Base-by-base conservation (phyloP, 2,888 invertebrate species). In the Linnaemya vulpina region DNA sequence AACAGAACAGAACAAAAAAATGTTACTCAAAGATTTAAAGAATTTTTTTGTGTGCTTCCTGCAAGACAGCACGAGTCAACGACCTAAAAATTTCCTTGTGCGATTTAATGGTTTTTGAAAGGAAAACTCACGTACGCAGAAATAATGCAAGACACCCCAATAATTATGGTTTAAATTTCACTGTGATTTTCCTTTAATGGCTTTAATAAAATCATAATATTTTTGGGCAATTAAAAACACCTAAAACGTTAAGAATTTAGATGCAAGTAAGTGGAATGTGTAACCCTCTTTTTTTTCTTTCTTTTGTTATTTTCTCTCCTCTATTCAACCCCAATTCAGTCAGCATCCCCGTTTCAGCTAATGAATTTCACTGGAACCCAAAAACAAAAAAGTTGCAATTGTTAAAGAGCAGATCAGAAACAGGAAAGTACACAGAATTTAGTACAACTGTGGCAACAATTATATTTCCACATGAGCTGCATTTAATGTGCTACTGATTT, bases 401-500 rank as follows among this genome's bases (percentile, higher is more conserved):
- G 75, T 75, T 46, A 76, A 82, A 71, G 38, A 71, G 75, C 25
- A 58, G 49, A 30, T 74, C 67, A 73, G 49, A 0, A 73, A 65
- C 49, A 65, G 58, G 15, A 38, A 53, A 8, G 35, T 15, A 71
- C 15, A 38, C 25, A 49, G 49, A 65, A 67, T 58, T 40, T 40
- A 74, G 70, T 81, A 85, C 84, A 70, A 81, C 77, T 86, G 84
- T 82, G 82, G 84, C 77, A 89, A 89, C 89, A 90, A 90, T 90
- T 89, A 90, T 90, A 89, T 91, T 90, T 90, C 90, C 90, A 90
- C 90, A 89, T 90, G 90, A 90, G 88, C 88, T 88, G 90, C 88
- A 87, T 90, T 91, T 91, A 90, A 90, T 90, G 90, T 89, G 90
- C 89, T 89, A 88, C 90, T 91, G 91, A 90, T 91, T 90, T 89